Base-by-base conservation (phyloP, 1,140 invertebrate species). In the Dysdera silvatica region DNA sequence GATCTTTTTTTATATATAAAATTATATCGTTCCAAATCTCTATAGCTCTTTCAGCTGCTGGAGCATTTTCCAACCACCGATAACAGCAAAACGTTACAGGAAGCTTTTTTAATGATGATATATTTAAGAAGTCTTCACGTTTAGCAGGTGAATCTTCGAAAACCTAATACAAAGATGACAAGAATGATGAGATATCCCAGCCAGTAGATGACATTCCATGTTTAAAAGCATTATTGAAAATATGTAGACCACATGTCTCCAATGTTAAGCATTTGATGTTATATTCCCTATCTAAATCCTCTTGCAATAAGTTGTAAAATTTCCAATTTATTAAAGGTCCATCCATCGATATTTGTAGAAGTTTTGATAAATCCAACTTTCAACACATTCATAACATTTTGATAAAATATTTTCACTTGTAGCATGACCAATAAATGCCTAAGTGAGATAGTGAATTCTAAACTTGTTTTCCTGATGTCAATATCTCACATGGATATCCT, bases 241-340 rank as follows among this genome's bases (percentile, higher is more conserved):
- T 57, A 28, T 57, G 40, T 12, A 57, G 28, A 12, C 37, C 40
- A 45, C 54, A 57, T n/a, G 37, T 57, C 16, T 40, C 68, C 12
- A 71, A 26, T 18, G 61, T 61, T 26, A 70, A 31, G 14, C 60
- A 51, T 18, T 35, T n/a, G n/a, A n/a, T n/a, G n/a, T 57, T 61
- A 51, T 61, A 43, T 28, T 52, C 45, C 18, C 62, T 47, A 24
- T 63, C 32, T 29, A 65, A 20, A 28, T 68, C 28, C 47, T 35
- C 28, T 41, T 69, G 62, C 23, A 70, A 31, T 12, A 49, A 23
- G 37, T 68, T 43, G 61, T 43, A 67, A 59, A 71, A 69, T 47
- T 66, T 69, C 68, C 68, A 68, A 49, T 70, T 69, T n/a, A 61
- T 52, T 49, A 31, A 32, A 28, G 69, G 69, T 20, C 68, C 68